A percentile compares a stretch with the other conserved stretches of the same genome.
Evolutionary conservation across 2,113 vertebrate genomes (phyloP).

Genomic region (Oncorhynchus keta): DNA sequence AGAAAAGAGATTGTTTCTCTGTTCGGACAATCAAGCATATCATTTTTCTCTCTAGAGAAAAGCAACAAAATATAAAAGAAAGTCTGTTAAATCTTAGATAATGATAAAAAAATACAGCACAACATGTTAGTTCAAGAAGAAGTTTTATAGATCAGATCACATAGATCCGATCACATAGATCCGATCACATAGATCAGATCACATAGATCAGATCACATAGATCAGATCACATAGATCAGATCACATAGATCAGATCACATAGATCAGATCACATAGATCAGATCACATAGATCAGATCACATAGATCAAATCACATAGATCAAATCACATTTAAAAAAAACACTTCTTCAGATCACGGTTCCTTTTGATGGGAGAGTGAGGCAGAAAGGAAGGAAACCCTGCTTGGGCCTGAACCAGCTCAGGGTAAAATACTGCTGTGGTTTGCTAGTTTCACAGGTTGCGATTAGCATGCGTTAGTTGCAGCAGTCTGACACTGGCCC

Average conservation of each 20-base stretch:
- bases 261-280: too few species aligned
- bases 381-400: background rate
- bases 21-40: background rate
- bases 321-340: too few species aligned
- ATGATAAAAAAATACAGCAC: background rate
- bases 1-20: background rate
- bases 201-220: too few species aligned
- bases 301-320: too few species aligned
- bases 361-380: background rate
- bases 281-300: background rate
- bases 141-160: background rate
- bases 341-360: too few species aligned
- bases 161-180: too few species aligned
- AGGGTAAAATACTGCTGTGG: conserved; percentile 53
- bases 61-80: background rate
- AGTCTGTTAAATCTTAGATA: background rate
- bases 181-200: background rate
- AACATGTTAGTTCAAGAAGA: background rate
- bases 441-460: conserved; percentile 49
- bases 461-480: conserved; percentile 53
- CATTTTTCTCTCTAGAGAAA: background rate
- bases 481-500: conserved; percentile 9
- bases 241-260: background rate
- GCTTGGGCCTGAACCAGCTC: conserved; percentile 22
- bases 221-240: too few species aligned